Conservation (phyloP, 2,113 vertebrate species). For the Uria aalge region DNA sequence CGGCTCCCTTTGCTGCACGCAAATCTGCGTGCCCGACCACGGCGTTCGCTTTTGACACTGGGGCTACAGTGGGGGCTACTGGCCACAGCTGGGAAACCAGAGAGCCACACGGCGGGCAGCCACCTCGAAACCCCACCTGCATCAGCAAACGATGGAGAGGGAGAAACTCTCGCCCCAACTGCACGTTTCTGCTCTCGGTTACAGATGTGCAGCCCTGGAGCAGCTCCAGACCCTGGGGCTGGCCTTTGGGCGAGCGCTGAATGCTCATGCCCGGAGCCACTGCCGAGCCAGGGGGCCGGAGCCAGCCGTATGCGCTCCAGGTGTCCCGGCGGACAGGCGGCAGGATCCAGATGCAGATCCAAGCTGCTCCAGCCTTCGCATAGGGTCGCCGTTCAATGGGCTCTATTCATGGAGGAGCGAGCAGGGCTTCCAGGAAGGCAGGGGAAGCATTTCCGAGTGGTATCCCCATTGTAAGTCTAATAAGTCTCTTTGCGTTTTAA, state of each 20-base stretch:
- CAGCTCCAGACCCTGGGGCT: neutral
- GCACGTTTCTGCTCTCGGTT: neutral
- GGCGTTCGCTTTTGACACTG: rapidly evolving
- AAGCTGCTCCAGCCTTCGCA: neutral
- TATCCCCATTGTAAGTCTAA: neutral
- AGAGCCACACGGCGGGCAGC: rapidly evolving
- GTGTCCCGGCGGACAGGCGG: neutral
- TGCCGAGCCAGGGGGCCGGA: neutral
- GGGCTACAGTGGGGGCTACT: neutral
- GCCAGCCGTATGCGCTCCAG: neutral
- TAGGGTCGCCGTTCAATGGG: neutral
- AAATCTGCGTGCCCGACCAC: neutral
- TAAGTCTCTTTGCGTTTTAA: neutral
- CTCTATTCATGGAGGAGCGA: neutral
- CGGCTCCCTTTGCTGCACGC: neutral
- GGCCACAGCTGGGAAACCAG: neutral
- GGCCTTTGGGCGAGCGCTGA: neutral
- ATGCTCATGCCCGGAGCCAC: neutral
- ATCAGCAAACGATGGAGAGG: neutral
- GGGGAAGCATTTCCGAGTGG: neutral
- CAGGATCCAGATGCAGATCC: neutral
- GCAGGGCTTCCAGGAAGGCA: neutral
- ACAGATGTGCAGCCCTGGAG: neutral
- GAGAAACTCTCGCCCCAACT: neutral
- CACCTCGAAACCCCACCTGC: neutral